Conservation (phyloP, 2,113 vertebrate genomes). For the zebrafish (Danio rerio) region GRCz12tu NC_133189.1:31575501-31576000, state of each 20-base stretch:
- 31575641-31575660: background rate
- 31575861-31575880: background rate
- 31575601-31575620: no score
- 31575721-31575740: background rate
- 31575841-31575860: background rate
- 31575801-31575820: background rate
- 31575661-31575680: background rate
- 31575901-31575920: background rate
- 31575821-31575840: background rate
- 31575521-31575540: no score
- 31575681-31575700: background rate
- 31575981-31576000: constrained; percentile 50
- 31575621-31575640: background rate
- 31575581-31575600: no score
- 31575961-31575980: constrained; percentile 34
- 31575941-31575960: constrained; percentile 27
- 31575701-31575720: background rate
- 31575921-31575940: constrained; percentile 23
- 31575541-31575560: no score
- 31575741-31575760: background rate
- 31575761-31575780: background rate
- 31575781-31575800: background rate
- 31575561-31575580: no score
- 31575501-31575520: no score
- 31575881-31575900: background rate